Conservation (phyloP, 2,888 invertebrate genomes). For the Macrosoma leucophasiata region DNA sequence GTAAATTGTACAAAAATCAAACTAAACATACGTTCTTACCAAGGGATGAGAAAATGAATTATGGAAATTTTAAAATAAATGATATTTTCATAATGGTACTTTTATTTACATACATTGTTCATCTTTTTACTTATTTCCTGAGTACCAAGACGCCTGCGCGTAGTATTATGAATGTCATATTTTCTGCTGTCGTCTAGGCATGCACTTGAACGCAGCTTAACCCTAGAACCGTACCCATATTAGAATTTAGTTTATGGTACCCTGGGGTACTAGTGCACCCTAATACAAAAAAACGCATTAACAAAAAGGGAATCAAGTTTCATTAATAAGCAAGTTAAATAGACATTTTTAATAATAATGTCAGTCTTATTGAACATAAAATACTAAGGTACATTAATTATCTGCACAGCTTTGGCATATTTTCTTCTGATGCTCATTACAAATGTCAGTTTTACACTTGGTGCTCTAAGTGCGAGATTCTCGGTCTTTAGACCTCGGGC, state of each 20-base stretch:
- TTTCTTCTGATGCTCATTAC: conserved; percentile 14
- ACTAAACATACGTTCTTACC: too few species aligned
- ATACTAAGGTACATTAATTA: conserved; percentile 4
- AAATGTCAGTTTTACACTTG: conserved; percentile 10
- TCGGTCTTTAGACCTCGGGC: conserved; percentile 13
- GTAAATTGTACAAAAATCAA: conserved; percentile 33
- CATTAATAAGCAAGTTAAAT: conserved; percentile 10
- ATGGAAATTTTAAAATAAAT: conserved; percentile 22
- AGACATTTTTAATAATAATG: conserved; percentile 6
- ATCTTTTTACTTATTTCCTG: not conserved
- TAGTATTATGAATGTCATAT: too few species aligned
- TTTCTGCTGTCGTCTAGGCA: too few species aligned
- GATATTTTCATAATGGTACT: conserved; percentile 25
- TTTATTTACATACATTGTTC: conserved; percentile 20
- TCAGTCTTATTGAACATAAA: conserved; percentile 10
- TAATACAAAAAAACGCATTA: conserved; percentile 3
- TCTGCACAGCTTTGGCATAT: conserved; percentile 8
- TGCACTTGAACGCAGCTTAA: too few species aligned
- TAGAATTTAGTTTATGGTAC: conserved; percentile 3
- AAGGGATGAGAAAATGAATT: conserved; percentile 12
- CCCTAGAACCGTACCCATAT: conserved; percentile 11
- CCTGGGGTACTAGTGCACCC: too few species aligned
- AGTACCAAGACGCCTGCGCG: too few species aligned
- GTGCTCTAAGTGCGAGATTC: conserved; percentile 10
- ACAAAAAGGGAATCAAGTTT: conserved; percentile 7